phyloP scores from a whole-genome alignment of 2,888 invertebrate species.

The Opisthograptis luteolata region DNA sequence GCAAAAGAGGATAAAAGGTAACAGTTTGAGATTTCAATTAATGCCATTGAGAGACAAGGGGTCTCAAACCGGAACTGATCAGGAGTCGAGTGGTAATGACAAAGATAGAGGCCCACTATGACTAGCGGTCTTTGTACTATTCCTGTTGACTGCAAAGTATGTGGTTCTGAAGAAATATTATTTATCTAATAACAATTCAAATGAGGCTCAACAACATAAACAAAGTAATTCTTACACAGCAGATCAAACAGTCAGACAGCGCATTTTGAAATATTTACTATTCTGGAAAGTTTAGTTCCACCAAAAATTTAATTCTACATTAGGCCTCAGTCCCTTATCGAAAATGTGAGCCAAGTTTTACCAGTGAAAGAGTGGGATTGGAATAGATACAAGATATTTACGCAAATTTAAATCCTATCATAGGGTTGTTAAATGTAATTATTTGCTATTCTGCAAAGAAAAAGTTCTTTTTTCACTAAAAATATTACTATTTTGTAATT shows the following conservation, averaged over 20 bases:
- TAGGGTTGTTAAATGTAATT: too few relatives aligned
- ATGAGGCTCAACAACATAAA: neutral
- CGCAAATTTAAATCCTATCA: too few relatives aligned
- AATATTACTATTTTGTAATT: slow-evolving; percentile 2
- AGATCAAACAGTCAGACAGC: slow-evolving; percentile 1
- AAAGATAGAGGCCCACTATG: slow-evolving; percentile 67
- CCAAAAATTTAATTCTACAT: neutral
- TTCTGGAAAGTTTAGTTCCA: slow-evolving; percentile 15
- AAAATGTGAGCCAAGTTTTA: too few relatives aligned
- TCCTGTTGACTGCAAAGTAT: slow-evolving; percentile 63
- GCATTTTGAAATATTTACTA: slow-evolving; percentile 12
- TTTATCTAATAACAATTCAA: slow-evolving; percentile 37
- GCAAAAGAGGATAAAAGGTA: slow-evolving; percentile 86
- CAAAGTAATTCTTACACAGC: slow-evolving; percentile 1
- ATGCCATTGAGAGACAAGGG: slow-evolving; percentile 70
- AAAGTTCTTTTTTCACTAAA: too few relatives aligned
- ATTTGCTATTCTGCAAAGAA: too few relatives aligned
- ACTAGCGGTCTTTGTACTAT: slow-evolving; percentile 63
- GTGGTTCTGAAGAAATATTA: slow-evolving; percentile 57
- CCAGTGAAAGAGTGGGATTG: too few relatives aligned
- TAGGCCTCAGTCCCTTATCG: too few relatives aligned
- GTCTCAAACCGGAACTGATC: slow-evolving; percentile 39
- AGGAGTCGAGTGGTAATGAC: slow-evolving; percentile 41
- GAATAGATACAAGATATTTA: too few relatives aligned
- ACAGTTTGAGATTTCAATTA: slow-evolving; percentile 86